Evolutionary conservation across 2,888 invertebrate species (phyloP).

Genomic region (Autographa pulchrina): DNA sequence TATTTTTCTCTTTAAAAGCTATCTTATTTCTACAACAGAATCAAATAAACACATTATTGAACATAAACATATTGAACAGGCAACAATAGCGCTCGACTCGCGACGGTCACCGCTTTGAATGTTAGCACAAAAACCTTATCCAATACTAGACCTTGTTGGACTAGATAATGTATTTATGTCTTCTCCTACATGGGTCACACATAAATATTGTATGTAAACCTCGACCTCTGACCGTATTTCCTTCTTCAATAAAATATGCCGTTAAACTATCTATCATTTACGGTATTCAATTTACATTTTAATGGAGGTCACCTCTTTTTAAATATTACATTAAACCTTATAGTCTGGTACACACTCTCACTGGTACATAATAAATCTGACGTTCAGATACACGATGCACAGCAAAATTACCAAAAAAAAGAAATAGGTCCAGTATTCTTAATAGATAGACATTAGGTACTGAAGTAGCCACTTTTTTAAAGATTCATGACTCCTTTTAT

Average conservation of each 20-base stretch:
- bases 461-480: too few species aligned
- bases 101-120: constrained; percentile 1
- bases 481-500: background rate
- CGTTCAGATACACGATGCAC: too few species aligned
- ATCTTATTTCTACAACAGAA: background rate
- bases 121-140: background rate
- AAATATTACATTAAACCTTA: background rate
- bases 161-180: constrained; percentile 3
- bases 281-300: background rate
- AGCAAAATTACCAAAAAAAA: too few species aligned
- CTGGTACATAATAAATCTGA: too few species aligned
- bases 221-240: background rate
- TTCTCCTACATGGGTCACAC: background rate
- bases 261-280: background rate
- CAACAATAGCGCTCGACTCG: background rate
- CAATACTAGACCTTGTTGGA: background rate
- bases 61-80: background rate
- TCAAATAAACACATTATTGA: background rate
- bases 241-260: background rate
- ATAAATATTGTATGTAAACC: constrained; percentile 6
- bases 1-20: background rate
- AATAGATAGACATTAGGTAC: background rate
- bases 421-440: background rate
- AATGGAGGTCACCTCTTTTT: background rate
- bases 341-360: background rate